Base-by-base conservation (phyloP, 2,888 invertebrate species). In the Labia minor region DNA sequence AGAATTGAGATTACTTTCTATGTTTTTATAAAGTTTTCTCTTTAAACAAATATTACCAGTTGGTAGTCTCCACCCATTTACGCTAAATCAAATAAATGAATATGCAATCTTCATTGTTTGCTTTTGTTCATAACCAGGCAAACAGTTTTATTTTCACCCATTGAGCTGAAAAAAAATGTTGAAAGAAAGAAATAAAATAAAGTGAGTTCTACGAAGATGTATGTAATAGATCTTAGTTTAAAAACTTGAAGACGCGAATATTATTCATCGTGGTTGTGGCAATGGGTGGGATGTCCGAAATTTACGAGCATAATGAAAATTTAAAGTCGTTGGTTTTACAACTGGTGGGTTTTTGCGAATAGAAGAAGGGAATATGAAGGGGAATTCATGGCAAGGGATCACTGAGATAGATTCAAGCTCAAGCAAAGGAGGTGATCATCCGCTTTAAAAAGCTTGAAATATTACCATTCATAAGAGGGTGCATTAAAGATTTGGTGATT, bases 171-270 rank as follows among this genome's bases (percentile, higher is more conserved):
- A 49, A n/a, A 49, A 49, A 14, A 3, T 49, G 14, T 3, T 8
- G n/a, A 14, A 49, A n/a, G n/a, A n/a, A n/a, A n/a, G n/a, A n/a
- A n/a, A 49, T 3, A 14, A 49, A 49, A 49, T 2, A 49, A 49
- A 49, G 14, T 8, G 11, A 11, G n/a, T 16, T 8, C 2, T 8
- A 49, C n/a, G 49, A 49, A 49, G 49, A 49, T 49, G 49, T 16
- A 49, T 49, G 49, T 49, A 49, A 49, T 49, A 49, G 49, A 49
- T 49, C 49, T 49, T 49, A 49, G 49, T 49, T 49, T 49, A 49
- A 49, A 49, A 49, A 49, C 49, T 49, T 49, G 49, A 49, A 49
- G 49, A 49, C 49, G 49, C 49, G 49, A 49, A 49, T 49, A 49
- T 49, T 49, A 49, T 49, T 49, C 49, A 49, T 49, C n/a, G 49